These are phyloP conservation scores for Lysandra bellargus DNA, from an alignment of 2,888 invertebrate genomes.

Conservation along the genomic window DNA sequence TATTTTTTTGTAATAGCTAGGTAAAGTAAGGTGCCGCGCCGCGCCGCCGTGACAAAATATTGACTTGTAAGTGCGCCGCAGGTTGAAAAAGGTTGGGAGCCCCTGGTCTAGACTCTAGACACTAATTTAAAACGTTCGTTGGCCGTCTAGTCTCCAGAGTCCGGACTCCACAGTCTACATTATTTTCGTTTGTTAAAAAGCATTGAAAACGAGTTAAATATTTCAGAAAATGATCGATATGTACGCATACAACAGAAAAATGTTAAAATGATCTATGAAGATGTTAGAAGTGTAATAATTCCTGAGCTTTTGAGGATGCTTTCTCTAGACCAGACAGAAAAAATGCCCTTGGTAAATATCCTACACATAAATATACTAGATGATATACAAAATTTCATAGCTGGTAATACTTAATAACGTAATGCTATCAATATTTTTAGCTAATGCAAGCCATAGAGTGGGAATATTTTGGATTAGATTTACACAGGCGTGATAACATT, in stretches of 20 bases:
- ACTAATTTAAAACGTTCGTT: not conserved
- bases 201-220: not conserved
- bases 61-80: no score
- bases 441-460: constrained; percentile 74
- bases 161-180: not conserved
- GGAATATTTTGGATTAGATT: constrained; percentile 71
- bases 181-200: no score
- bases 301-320: constrained; percentile 77
- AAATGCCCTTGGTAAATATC: constrained; percentile 51
- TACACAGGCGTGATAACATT: constrained; percentile 49
- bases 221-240: constrained; percentile 15
- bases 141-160: not conserved
- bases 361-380: not conserved
- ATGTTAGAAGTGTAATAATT: constrained; percentile 79
- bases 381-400: not conserved
- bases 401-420: not conserved
- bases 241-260: constrained; percentile 52
- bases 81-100: no score
- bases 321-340: constrained; percentile 52
- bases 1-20: no score
- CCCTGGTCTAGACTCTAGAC: no score
- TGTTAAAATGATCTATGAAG: constrained; percentile 75
- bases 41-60: no score
- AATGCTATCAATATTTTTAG: not conserved
- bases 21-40: no score